phyloP scores from a whole-genome alignment of 2,888 invertebrate genomes.

The Theretra japonica region DNA sequence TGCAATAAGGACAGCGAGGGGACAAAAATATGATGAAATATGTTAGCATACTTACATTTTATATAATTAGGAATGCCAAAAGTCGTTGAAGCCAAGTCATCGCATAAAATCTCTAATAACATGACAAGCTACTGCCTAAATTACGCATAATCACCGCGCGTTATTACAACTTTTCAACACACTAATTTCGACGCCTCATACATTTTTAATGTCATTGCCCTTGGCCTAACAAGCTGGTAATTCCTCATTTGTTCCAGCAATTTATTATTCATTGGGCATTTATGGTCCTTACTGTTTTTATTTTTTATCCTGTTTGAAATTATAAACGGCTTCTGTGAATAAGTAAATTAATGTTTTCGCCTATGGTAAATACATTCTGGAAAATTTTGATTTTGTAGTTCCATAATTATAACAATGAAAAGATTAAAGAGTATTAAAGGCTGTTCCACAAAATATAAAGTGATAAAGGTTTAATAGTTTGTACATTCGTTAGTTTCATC shows the following conservation, averaged over 20 bases:
- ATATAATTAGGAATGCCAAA: too few species aligned
- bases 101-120: constrained; percentile 10
- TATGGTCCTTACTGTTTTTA: not conserved
- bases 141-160: not conserved
- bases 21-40: too few species aligned
- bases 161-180: constrained; percentile 4
- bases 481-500: not conserved
- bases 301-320: not conserved
- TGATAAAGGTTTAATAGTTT: not conserved
- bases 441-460: not conserved
- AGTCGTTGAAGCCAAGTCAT: too few species aligned
- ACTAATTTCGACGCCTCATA: constrained; percentile 3
- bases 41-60: too few species aligned
- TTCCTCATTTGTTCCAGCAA: constrained; percentile 20
- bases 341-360: not conserved
- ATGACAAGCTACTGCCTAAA: constrained; percentile 2
- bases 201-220: constrained; percentile 8
- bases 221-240: constrained; percentile 15
- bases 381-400: too few species aligned
- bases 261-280: constrained; percentile 1
- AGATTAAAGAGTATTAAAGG: not conserved
- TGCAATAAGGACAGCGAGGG: too few species aligned
- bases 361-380: too few species aligned
- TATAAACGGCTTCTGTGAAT: not conserved
- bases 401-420: not conserved